A percentile compares a stretch with the other conserved stretches of the same genome.
These are phyloP conservation scores for Drosophila santomea DNA, from an alignment of 1,140 invertebrate genomes.

Conservation along the genomic window DNA sequence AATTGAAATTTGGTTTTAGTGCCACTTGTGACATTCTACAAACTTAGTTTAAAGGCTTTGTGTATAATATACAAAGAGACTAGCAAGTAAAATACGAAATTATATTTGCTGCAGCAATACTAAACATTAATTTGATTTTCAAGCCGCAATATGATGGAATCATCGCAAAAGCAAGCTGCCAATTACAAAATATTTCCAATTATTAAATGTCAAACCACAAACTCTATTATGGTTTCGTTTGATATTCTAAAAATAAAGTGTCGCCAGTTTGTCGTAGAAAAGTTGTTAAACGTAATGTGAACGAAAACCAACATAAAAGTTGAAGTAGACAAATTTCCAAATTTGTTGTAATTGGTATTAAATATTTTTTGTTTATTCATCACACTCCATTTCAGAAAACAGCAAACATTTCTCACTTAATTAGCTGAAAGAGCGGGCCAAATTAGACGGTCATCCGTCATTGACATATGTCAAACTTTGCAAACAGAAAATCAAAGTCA, in stretches of 20 bases:
- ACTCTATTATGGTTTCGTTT: neutral
- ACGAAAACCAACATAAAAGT: slow-evolving; percentile 6
- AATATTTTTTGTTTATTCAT: slow-evolving; percentile 1
- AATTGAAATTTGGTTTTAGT: no score
- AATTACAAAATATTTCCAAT: slow-evolving; percentile 25
- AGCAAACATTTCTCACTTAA: slow-evolving; percentile 63
- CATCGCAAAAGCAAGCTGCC: neutral
- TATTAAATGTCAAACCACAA: slow-evolving; percentile 19
- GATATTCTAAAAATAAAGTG: neutral
- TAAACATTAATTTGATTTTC: neutral
- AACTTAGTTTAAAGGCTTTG: neutral
- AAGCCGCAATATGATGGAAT: neutral
- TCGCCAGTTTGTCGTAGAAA: neutral
- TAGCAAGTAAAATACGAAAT: neutral
- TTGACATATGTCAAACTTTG: slow-evolving; percentile 39
- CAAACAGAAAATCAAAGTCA: slow-evolving; percentile 61
- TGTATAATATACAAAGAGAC: no score
- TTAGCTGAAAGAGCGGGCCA: slow-evolving; percentile 45
- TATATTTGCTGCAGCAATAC: no score
- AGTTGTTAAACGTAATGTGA: neutral
- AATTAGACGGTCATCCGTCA: slow-evolving; percentile 54
- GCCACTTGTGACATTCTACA: neutral
- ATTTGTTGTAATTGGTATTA: neutral
- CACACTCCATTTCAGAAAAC: slow-evolving; percentile 40
- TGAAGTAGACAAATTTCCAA: neutral